Evolutionary conservation across 1,140 invertebrate genomes (phyloP).

Genomic region (Vanessa atalanta): DNA sequence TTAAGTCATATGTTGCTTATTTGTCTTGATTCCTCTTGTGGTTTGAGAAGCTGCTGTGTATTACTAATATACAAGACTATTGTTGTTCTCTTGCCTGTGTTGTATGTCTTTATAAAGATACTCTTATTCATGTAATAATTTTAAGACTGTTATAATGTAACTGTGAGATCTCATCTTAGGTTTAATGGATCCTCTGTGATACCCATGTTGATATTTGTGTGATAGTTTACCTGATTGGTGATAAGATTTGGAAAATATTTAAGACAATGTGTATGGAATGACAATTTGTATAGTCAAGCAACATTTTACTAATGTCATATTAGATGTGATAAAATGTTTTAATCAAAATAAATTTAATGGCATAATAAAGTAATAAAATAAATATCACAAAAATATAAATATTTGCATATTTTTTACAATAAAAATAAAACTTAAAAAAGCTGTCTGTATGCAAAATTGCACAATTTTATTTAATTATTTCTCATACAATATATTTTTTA

Average conservation of each 20-base stretch:
- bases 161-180: slow-evolving; percentile 69
- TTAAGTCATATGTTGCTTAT: too few species aligned
- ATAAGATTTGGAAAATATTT: slow-evolving; percentile 3
- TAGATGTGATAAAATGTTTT: too few species aligned
- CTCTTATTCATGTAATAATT: not conserved
- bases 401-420: not conserved
- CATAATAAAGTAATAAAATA: too few species aligned
- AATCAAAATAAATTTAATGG: too few species aligned
- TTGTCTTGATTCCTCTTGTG: too few species aligned
- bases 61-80: slow-evolving; percentile 42
- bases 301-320: too few species aligned
- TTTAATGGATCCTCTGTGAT: slow-evolving; percentile 65
- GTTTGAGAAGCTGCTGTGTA: too few species aligned
- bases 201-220: slow-evolving; percentile 62
- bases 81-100: slow-evolving; percentile 51
- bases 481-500: too few species aligned
- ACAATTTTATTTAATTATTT: too few species aligned
- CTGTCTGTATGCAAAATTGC: too few species aligned
- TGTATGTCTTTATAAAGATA: slow-evolving; percentile 29
- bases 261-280: not conserved
- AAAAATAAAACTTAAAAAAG: too few species aligned
- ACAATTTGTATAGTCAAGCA: not conserved
- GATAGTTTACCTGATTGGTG: not conserved
- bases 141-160: slow-evolving; percentile 63
- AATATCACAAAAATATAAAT: not conserved